Percentiles rank a stretch among this genome's conserved stretches.
These are phyloP conservation scores for Percopsis omiscomaycus DNA, from an alignment of 2,797 vertebrate species.

Conservation along the genomic window DNA sequence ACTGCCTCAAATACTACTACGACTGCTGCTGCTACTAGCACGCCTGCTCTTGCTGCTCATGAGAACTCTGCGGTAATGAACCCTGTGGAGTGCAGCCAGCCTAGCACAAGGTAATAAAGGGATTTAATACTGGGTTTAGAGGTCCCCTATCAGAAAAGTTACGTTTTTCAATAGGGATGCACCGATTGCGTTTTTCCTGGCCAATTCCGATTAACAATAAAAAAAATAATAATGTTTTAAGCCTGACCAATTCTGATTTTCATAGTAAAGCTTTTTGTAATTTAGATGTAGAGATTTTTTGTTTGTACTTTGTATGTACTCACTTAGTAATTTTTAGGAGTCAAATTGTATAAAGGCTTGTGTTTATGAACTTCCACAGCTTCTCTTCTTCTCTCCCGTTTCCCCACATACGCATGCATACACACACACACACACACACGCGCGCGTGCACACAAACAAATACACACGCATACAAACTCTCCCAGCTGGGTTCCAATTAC, in stretches of 20 bases:
- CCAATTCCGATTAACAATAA: too few relatives aligned
- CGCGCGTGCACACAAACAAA: background rate
- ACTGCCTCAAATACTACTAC: background rate
- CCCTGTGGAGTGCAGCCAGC: conserved; percentile 73
- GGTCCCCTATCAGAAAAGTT: background rate
- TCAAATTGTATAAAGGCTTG: too few relatives aligned
- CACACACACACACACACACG: conserved; percentile 1
- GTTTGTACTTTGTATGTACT: too few relatives aligned
- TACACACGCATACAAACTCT: conserved; percentile 4
- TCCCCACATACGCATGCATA: background rate
- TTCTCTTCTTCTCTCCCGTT: background rate
- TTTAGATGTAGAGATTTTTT: too few relatives aligned
- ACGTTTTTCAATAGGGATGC: background rate
- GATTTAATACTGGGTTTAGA: background rate
- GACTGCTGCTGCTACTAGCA: background rate
- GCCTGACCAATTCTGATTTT: too few relatives aligned
- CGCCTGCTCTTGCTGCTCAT: background rate
- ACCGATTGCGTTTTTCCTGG: background rate
- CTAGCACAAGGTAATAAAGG: conserved; percentile 79
- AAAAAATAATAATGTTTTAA: too few relatives aligned
- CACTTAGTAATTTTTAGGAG: too few relatives aligned
- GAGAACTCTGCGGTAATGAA: background rate
- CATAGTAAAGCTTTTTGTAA: too few relatives aligned
- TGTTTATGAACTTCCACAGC: background rate
- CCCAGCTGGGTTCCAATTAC: conserved; percentile 48